Conservation (phyloP, 2,797 vertebrate genomes). For the Platyrinchus mystaceus region DNA sequence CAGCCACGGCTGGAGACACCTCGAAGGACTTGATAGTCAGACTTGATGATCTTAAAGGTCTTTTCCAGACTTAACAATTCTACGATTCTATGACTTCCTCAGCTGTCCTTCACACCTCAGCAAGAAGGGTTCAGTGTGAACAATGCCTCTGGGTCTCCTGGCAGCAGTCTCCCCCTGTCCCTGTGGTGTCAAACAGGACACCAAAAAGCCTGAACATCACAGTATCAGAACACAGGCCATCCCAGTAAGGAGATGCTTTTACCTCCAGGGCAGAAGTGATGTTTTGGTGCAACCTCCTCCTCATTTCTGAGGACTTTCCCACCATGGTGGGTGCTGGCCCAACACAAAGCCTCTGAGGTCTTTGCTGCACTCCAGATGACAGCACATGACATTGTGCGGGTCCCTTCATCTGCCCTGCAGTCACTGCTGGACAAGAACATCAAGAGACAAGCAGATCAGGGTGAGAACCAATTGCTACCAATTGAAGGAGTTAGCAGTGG, state of each 20-base stretch:
- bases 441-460: background rate
- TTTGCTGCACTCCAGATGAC: background rate
- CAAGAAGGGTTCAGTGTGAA: background rate
- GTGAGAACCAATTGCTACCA: background rate
- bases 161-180: background rate
- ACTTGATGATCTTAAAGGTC: background rate
- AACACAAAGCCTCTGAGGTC: rapidly evolving
- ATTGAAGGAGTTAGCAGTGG: background rate
- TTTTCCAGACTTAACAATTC: background rate
- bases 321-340: background rate
- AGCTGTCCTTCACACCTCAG: background rate
- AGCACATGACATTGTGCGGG: rapidly evolving
- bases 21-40: background rate
- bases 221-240: background rate
- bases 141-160: background rate
- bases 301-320: background rate
- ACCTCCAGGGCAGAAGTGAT: background rate
- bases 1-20: background rate
- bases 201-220: background rate
- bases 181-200: background rate
- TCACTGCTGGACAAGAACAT: background rate
- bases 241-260: background rate
- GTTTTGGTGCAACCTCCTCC: rapidly evolving
- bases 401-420: background rate
- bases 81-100: background rate